Base-by-base conservation (phyloP, 2,888 invertebrate genomes). In the Sipha maydis region DNA sequence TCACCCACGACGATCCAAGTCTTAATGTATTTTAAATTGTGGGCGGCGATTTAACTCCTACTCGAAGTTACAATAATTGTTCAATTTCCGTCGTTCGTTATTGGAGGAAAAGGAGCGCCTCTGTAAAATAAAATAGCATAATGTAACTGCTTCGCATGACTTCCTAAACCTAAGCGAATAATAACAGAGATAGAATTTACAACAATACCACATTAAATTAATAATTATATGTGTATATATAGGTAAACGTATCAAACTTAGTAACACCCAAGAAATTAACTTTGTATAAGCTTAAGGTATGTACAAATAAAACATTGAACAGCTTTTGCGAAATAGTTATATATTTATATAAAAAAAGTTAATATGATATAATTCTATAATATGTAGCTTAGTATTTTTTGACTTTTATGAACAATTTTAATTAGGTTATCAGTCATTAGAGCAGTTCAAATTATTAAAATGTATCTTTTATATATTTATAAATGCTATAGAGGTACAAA, bases 31-130 rank as follows among this genome's bases (percentile, higher is more conserved):
- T 88, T 80, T 88, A 80, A 88, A 88, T 88, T 61, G 80, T 88
- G 73, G 86, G 86, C 86, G 80, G 73, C 28, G 38, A 75, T 80
- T 41, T 25, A 19, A 88, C 86, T 88, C 86, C 86, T 88, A 88
- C 86, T 88, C 61, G 19, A 75, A 73, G 79, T 80, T 75, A 41
- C 34, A 69, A 85, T 85, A 88, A 88, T 88, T 80, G 86, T 88
- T 88, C 86, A 88, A 88, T 88, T 88, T 88, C 86, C 86, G 73
- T 80, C 78, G 38, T 71, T n/a, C 76, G 76, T 34, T 82, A 28
- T 78, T n/a, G 80, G 86, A 41, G 86, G 80, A 88, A 61, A 75
- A 88, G 86, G 86, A 80, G 86, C 79, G 86, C 86, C 86, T 80
- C 73, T 56, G 80, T 73, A 80, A 86, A 78, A 85, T 38, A 84